A percentile compares a stretch with the other conserved stretches of the same genome.
These are phyloP conservation scores for Carollia perspicillata DNA, from an alignment of 2,113 vertebrate genomes.

Conservation along the genomic window DNA sequence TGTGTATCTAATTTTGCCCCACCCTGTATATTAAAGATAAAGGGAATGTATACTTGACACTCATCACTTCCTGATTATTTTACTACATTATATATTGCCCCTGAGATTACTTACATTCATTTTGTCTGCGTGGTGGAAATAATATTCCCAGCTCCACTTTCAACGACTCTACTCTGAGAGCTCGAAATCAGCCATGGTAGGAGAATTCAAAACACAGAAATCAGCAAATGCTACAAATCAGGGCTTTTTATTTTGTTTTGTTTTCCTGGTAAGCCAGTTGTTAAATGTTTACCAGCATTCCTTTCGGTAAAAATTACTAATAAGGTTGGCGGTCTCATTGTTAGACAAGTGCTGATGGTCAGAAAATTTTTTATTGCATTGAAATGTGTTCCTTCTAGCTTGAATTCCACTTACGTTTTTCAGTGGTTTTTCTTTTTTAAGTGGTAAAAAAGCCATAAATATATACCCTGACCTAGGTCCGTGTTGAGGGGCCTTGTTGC, in stretches of 20 bases:
- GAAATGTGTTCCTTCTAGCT: background rate
- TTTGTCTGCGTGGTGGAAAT: background rate
- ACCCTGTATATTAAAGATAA: background rate
- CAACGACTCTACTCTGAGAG: background rate
- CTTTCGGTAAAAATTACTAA: background rate
- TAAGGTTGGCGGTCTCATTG: background rate
- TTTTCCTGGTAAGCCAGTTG: background rate
- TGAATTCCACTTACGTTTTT: slow-evolving; percentile 1
- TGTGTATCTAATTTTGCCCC: background rate
- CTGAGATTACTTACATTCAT: background rate
- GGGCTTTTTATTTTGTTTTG: background rate
- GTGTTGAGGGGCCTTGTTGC: background rate
- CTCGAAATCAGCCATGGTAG: background rate
- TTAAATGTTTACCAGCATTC: background rate
- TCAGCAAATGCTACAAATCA: background rate
- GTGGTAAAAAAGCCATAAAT: background rate
- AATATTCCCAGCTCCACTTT: background rate
- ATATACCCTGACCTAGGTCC: background rate
- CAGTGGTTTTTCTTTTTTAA: background rate
- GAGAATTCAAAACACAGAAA: background rate
- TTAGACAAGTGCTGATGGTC: background rate
- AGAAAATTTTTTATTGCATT: background rate
- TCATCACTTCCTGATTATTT: background rate
- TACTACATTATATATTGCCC: rapidly evolving
- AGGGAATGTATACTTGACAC: background rate